A percentile compares a stretch with the other conserved stretches of the same genome.
These are phyloP conservation scores for Prunella strophiata DNA, from an alignment of 2,797 vertebrate genomes.

Conservation along the genomic window DNA sequence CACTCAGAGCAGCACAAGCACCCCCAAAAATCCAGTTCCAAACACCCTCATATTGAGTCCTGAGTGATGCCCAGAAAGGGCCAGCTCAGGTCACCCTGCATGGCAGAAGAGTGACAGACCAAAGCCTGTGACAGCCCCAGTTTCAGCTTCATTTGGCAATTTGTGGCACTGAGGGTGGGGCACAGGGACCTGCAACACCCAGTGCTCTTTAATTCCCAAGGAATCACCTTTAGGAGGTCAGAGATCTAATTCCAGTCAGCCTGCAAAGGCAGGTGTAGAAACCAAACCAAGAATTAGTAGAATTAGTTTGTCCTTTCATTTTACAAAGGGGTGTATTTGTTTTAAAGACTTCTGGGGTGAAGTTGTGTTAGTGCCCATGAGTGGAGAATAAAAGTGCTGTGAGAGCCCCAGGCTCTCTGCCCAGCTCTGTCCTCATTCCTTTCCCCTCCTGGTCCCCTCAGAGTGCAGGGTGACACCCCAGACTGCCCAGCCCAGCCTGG, in stretches of 20 bases:
- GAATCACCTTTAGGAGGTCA: too few species aligned
- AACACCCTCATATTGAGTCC: rapidly evolving
- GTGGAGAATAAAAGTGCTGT: background rate
- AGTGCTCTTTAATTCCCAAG: too few species aligned
- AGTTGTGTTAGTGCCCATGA: background rate
- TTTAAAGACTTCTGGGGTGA: background rate
- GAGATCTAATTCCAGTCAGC: background rate
- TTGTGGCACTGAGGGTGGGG: rapidly evolving
- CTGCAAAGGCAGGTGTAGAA: background rate
- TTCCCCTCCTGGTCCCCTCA: background rate
- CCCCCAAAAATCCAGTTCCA: background rate
- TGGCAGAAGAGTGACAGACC: background rate
- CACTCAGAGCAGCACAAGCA: background rate
- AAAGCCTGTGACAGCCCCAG: background rate
- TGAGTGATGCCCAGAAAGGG: background rate
- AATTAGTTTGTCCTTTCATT: background rate
- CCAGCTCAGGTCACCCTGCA: background rate
- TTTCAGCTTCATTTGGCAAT: background rate
- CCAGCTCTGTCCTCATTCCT: background rate
- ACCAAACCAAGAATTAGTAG: background rate
- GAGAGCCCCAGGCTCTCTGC: rapidly evolving
- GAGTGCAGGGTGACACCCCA: background rate
- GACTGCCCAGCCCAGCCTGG: background rate
- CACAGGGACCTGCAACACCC: background rate
- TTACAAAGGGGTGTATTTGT: background rate